Percentiles rank a stretch among this genome's conserved stretches.
phyloP scores from a whole-genome alignment of 2,888 invertebrate species.

The Cantharis rustica region DNA sequence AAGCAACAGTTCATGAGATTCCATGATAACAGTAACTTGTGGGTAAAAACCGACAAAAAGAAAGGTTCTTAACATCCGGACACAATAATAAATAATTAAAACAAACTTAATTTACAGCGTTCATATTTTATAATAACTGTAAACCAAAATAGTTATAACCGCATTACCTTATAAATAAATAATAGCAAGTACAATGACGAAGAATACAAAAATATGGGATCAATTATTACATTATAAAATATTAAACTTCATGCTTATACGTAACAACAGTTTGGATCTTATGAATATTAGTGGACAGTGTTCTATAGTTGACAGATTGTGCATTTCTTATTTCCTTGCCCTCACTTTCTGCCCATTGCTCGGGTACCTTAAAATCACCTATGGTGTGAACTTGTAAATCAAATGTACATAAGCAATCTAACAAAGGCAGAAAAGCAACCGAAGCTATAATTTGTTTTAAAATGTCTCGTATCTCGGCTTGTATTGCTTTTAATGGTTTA shows the following conservation, averaged over 20 bases:
- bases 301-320: conserved; percentile 87
- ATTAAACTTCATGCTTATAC: conserved; percentile 73
- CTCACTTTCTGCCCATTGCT: conserved; percentile 89
- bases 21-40: too few relatives aligned
- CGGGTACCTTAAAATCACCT: conserved; percentile 80
- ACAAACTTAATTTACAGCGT: neutral
- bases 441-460: conserved; percentile 95
- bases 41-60: too few relatives aligned
- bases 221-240: neutral
- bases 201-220: neutral
- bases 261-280: conserved; percentile 94
- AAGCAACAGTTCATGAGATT: too few relatives aligned
- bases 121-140: neutral
- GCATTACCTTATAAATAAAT: neutral
- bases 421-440: conserved; percentile 90
- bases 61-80: too few relatives aligned
- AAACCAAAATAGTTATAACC: neutral
- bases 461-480: conserved; percentile 93
- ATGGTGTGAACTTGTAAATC: conserved; percentile 92
- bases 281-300: conserved; percentile 93
- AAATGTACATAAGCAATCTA: conserved; percentile 93
- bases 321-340: conserved; percentile 88
- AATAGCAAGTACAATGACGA: too few relatives aligned
- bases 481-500: conserved; percentile 85
- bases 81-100: too few relatives aligned